phyloP scores from a whole-genome alignment of 2,113 vertebrate genomes.

The Tor tambroides region DNA sequence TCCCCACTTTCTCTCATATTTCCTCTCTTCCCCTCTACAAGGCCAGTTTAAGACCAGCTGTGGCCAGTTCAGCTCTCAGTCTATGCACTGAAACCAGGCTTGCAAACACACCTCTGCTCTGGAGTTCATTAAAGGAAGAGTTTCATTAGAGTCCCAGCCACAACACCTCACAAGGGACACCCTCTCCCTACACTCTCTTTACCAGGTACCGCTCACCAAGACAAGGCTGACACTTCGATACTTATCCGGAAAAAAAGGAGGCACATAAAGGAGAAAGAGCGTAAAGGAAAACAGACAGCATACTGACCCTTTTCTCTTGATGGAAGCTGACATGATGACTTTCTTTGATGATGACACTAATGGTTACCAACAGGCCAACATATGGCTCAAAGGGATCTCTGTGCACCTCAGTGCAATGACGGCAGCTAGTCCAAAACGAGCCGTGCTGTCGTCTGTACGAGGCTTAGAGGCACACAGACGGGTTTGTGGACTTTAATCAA shows the following conservation, averaged over 20 bases:
- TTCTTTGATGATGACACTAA: slow-evolving; percentile 67
- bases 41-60: slow-evolving; percentile 3
- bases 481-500: slow-evolving; percentile 62
- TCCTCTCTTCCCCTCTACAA: slow-evolving; percentile 17
- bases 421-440: slow-evolving; percentile 57
- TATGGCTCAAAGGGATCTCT: slow-evolving; percentile 51
- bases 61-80: slow-evolving; percentile 34
- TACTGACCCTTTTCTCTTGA: slow-evolving; percentile 70
- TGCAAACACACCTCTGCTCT: slow-evolving; percentile 5
- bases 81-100: slow-evolving; percentile 20
- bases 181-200: slow-evolving; percentile 5
- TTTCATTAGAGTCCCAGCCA: slow-evolving; percentile 51
- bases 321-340: slow-evolving; percentile 51
- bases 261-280: slow-evolving; percentile 53
- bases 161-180: slow-evolving; percentile 1
- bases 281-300: slow-evolving; percentile 45
- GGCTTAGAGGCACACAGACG: slow-evolving; percentile 48
- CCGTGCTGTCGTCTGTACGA: slow-evolving; percentile 23
- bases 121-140: slow-evolving; percentile 39
- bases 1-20: slow-evolving; percentile 18
- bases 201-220: slow-evolving; percentile 54
- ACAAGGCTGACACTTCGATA: slow-evolving; percentile 53
- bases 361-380: slow-evolving; percentile 68
- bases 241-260: slow-evolving; percentile 23
- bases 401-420: slow-evolving; percentile 36